Conservation (phyloP, 2,113 vertebrate genomes). For the Dascyllus trimaculatus region DNA sequence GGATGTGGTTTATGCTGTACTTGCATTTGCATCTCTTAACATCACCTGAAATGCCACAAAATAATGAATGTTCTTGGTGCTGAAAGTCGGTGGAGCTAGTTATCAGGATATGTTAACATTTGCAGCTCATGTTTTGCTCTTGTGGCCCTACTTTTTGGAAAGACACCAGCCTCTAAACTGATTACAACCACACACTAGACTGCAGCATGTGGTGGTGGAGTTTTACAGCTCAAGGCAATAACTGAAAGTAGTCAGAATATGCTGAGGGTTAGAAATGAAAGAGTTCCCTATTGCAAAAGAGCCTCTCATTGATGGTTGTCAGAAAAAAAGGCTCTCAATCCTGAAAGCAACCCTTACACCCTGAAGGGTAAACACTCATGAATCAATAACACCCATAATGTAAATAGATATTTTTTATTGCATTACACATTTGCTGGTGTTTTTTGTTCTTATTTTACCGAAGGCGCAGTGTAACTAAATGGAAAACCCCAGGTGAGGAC, state of each 20-base stretch:
- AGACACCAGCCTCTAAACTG: too few relatives aligned
- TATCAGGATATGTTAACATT: neutral
- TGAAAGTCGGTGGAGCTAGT: neutral
- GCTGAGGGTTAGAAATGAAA: neutral
- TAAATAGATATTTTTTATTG: conserved; percentile 9
- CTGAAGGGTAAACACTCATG: neutral
- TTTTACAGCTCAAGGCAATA: too few relatives aligned
- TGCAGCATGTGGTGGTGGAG: neutral
- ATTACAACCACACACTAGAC: neutral
- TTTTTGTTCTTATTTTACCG: conserved; percentile 32
- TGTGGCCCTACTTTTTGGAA: neutral
- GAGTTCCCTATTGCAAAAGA: neutral
- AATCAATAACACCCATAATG: conserved; percentile 1
- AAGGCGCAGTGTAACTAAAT: neutral
- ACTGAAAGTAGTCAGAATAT: neutral
- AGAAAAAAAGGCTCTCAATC: neutral
- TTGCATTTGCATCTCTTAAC: too few relatives aligned
- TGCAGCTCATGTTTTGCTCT: neutral
- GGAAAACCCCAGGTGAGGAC: conserved; percentile 32
- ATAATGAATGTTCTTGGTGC: too few relatives aligned
- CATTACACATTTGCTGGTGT: neutral
- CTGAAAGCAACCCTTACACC: neutral
- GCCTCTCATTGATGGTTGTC: conserved; percentile 2
- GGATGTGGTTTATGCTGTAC: too few relatives aligned
- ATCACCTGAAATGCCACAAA: too few relatives aligned